Base-by-base conservation (phyloP, 1,140 invertebrate species). In the Camponotus vicinus region DNA sequence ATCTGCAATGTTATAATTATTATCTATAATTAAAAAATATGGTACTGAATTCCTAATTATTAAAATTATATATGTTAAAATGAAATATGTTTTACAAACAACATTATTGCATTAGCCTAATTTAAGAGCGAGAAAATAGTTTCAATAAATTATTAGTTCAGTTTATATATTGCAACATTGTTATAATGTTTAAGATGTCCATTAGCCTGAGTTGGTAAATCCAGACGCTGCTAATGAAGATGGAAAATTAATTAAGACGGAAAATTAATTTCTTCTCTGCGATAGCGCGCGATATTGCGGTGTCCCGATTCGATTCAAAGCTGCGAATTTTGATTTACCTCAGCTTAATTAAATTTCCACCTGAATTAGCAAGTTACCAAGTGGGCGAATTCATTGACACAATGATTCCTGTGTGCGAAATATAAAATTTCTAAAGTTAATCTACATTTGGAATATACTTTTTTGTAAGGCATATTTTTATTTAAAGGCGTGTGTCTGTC, bases 171-270 rank as follows among this genome's bases (percentile, higher is more conserved):
- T 61, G 32, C 15, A 27, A 75, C 69, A 83, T 40, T 27, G 55
- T 75, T 83, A 83, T 83, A 83, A 83, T 83, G 37, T 83, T 83
- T 75, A 83, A 80, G 69, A 75, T 42, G 69, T 32, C n/a, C 55
- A 83, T 83, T 83, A 83, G 69, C 55, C 40, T 69, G 40, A 83
- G 69, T 75, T 69, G 49, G 55, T 40, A 55, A 45, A 40, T 83
- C 55, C 69, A 73, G 79, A 83, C 63, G 67, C 40, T 40, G 55
- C 40, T 83, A 83, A 83, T 83, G 69, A 83, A 83, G 79, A 83
- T 75, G 69, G 79, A 83, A 83, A 83, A 83, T 83, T 83, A 83
- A 83, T 83, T 83, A 83, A 83, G 79, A 73, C 69, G n/a, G 79
- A 49, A 83, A 83, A 83, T 73, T 83, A 83, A 83, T 75, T 83